Base-by-base conservation (phyloP, 2,888 invertebrate species). In the Eupithecia inturbata region DNA sequence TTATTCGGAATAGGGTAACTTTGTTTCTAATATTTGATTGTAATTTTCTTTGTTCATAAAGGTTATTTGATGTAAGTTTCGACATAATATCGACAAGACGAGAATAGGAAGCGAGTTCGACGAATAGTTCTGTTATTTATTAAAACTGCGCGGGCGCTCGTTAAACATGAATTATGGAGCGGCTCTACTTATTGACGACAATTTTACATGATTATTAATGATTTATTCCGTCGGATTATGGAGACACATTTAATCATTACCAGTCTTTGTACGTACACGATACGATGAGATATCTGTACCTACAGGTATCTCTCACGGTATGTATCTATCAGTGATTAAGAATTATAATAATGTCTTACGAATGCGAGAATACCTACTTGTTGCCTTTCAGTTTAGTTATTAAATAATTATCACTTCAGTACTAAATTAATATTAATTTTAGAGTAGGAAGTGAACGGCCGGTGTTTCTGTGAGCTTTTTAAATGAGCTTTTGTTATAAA, bases 101-200 rank as follows among this genome's bases (percentile, higher is more conserved):
- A 66, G 66, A 66, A 66, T 66, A 39, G 66, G 39, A 1, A 22
- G n/a, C 66, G 64, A 86, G 82, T 84, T 83, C 84, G 83, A 84
- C 87, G 85, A 90, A 90, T 88, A 85, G 87, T 86, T 81, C 70
- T 77, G 84, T 86, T 86, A 87, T 89, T 89, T 90, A 88, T 89
- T 88, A 87, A 85, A 86, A 83, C 85, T 82, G 78, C 79, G 80
- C 79, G 80, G 26, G 70, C 63, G 67, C 69, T 76, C 71, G 74
- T 74, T 76, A 73, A 53, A 68, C 12, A 60, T 76, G 75, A 80
- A 49, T 78, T 77, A 78, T 76, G 69, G 22, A 57, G 39, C 49
- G 66, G 71, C 57, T 49, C 22, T 62, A 67, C 39, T 67, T 72
- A 67, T 75, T 70, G 72, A 69, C 67, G 71, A 70, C 74, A 62